Conservation (phyloP, 2,888 invertebrate genomes). For the Xestia xanthographa region DNA sequence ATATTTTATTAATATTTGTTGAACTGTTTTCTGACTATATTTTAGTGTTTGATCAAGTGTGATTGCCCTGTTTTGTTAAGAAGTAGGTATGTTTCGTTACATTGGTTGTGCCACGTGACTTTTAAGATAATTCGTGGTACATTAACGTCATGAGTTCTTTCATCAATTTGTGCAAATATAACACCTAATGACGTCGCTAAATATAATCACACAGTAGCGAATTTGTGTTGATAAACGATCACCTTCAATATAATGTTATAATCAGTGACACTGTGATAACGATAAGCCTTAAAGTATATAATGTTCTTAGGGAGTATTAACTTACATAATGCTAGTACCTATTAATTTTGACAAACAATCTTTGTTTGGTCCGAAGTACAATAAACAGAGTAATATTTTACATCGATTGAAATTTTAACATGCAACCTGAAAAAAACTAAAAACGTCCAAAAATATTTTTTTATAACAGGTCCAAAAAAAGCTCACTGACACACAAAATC, state of each 20-base stretch:
- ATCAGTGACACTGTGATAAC: constrained; percentile 52
- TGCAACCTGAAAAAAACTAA: background rate
- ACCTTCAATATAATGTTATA: constrained; percentile 53
- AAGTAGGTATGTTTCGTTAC: constrained; percentile 10
- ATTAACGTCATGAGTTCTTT: constrained; percentile 39
- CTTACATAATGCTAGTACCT: constrained; percentile 30
- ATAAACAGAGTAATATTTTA: background rate
- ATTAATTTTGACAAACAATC: constrained; percentile 18
- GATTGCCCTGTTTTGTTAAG: background rate
- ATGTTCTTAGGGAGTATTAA: constrained; percentile 14
- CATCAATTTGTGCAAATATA: constrained; percentile 17
- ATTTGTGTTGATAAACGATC: constrained; percentile 60
- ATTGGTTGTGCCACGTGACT: constrained; percentile 52
- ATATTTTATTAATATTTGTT: constrained; percentile 32
- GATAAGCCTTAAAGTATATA: constrained; percentile 47
- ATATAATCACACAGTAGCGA: constrained; percentile 50
- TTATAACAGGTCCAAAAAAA: background rate
- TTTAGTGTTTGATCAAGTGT: constrained; percentile 49
- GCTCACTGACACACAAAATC: background rate
- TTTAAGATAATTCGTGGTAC: constrained; percentile 20
- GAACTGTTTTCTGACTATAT: constrained; percentile 16
- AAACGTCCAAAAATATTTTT: background rate
- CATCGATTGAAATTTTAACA: background rate
- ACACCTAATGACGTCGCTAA: constrained; percentile 29
- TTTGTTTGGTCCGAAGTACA: constrained; percentile 15